Evolutionary conservation across 2,113 vertebrate species (phyloP), one percentile per base, ranked within the genome.

Genomic region (Brachyhypopomus gauderio): DNA sequence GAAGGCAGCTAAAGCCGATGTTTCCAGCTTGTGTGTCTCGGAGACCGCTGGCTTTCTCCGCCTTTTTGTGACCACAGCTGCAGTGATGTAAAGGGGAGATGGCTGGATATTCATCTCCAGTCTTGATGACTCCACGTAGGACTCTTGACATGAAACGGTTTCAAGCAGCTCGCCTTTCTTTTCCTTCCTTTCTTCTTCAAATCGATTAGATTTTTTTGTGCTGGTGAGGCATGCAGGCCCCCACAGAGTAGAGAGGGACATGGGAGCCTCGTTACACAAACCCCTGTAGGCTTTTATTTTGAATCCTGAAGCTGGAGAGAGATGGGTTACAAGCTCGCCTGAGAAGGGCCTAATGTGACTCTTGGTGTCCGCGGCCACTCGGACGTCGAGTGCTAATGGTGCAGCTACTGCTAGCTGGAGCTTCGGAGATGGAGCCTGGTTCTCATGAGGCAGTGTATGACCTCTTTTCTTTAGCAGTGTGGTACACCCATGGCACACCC

Each of bases 201-300:
- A 83, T 64, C 19, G 41, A 84, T 80, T 74, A 2, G 9, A 16
- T 58, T 67, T 75, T 75, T 30, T 67, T 20, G 27, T 77, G 55
- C 41, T 2, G 64, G 72, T 20, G 19, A 30, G 12, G 55, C 70
- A 20, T 59, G 23, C 17, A 19, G 55, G 48, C 71, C 27, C 30
- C 27, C 19, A 45, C 56, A 9, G 67, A 81, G 30, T 63, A 56
- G 38, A 23, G 14, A 34, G 52, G 25, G 52, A 58, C 55, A 27
- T 4, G 36, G 41, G 36, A 58, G 16, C 16, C 84, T 85, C 80
- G 83, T 83, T 72, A 79, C 80, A 80, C 72, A 60, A 79, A 77
- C 66, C 36, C 72, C 59, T 55, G 73, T 67, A 67, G 45, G 52
- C 58, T 77, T 84, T 86, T 75, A 84, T 86, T 84, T 77, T 45